phyloP scores from a whole-genome alignment of 2,888 invertebrate species.

The Cryptus viduatorius region DNA sequence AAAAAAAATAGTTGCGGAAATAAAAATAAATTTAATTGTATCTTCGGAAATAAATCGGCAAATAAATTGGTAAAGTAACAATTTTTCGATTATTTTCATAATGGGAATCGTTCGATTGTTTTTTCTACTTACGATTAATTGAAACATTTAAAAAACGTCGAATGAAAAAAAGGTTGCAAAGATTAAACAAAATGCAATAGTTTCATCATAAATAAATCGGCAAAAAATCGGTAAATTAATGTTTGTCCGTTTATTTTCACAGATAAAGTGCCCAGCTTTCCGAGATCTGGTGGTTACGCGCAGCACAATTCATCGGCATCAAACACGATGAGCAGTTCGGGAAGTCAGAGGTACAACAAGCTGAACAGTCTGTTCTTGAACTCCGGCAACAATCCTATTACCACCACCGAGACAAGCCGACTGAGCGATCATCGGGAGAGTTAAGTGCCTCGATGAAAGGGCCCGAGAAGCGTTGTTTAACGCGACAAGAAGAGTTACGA shows the following conservation, averaged over 20 bases:
- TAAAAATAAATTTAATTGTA: too few relatives aligned
- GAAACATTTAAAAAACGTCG: too few relatives aligned
- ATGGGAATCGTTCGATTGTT: background rate
- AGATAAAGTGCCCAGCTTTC: slow-evolving; percentile 83
- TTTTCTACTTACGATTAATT: background rate
- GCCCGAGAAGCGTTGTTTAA: background rate
- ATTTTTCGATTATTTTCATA: background rate
- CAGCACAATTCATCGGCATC: slow-evolving; percentile 83
- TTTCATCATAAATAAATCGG: too few relatives aligned
- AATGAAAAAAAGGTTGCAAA: too few relatives aligned
- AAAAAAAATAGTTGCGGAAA: too few relatives aligned
- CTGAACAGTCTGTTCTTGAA: slow-evolving; percentile 81
- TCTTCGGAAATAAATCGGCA: too few relatives aligned
- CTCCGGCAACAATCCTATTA: slow-evolving; percentile 76
- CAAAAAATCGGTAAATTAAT: too few relatives aligned
- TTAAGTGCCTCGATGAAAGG: slow-evolving; percentile 74
- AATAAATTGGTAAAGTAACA: too few relatives aligned
- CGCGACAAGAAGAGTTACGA: background rate
- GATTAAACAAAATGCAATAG: too few relatives aligned
- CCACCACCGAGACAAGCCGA: slow-evolving; percentile 78
- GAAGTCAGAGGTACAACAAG: slow-evolving; percentile 83
- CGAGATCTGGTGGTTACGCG: slow-evolving; percentile 79
- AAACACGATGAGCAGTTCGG: slow-evolving; percentile 83
- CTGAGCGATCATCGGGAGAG: slow-evolving; percentile 82
- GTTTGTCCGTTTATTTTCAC: slow-evolving; percentile 20